Evolutionary conservation across 2,888 invertebrate genomes (phyloP), one percentile per base, ranked within the genome.

Genomic region (Calameuta pallipes): DNA sequence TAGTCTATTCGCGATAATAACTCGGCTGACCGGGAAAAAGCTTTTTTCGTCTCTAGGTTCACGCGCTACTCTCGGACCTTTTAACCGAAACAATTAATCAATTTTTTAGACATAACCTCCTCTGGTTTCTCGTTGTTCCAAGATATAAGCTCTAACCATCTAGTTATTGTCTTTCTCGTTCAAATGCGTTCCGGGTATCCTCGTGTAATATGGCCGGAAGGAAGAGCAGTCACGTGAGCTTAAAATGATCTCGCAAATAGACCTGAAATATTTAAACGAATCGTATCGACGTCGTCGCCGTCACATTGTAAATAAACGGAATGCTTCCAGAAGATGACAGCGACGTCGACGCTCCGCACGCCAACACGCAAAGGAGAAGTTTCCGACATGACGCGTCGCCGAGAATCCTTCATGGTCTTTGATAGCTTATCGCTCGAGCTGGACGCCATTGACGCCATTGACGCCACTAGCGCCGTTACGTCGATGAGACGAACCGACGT

Each of bases 401-500:
- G 15, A 33, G 70, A 70, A 70, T 70, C 70, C 80, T 30, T 75
- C 31, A 35, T 78, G 73, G 41, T 76, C 71, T 41, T 15, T 15
- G 15, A 15, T 15, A 41, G 15, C 41, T 76, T 80, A 74, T 75
- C 70, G 75, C 74, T 69, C 76, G 12, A 31, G 69, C 36, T 30
- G 33, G n/a, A n/a, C n/a, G n/a, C n/a, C n/a, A n/a, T n/a, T n/a
- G 36, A 30, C 56, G 75, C 70, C 70, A 33, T 69, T n/a, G 56
- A 41, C n/a, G 69, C 74, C 78, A 76, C 4, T 41, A 41, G 41
- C 41, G 41, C 15, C 41, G 15, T 41, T 41, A 6, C 41, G 41
- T 15, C 74, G 79, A 68, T 70, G 36, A 75, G 36, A 31, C 33
- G 68, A 37, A 75, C 71, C 31, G 36, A 74, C 74, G 34, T 79